Evolutionary conservation across 2,797 vertebrate species (phyloP).

Genomic region (Lagodon rhomboides): DNA sequence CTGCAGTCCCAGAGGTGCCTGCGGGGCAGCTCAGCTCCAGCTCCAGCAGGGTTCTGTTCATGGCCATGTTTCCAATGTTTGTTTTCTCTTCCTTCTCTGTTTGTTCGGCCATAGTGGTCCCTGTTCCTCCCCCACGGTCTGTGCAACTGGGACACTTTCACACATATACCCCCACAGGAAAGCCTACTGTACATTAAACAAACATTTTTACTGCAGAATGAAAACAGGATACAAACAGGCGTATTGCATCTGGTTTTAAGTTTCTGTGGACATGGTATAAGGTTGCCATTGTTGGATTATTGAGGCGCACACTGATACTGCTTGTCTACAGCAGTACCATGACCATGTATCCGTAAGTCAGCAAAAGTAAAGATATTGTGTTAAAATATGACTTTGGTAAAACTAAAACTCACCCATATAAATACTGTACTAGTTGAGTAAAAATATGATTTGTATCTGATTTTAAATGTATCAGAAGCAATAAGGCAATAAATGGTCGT

Average conservation of each 20-base stretch:
- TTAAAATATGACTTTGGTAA: no score
- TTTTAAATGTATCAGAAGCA: no score
- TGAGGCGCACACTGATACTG: conserved; percentile 15
- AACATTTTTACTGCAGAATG: conserved; percentile 63
- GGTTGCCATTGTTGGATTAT: conserved; percentile 11
- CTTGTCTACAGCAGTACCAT: conserved; percentile 5
- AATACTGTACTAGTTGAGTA: no score
- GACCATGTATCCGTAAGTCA: no score
- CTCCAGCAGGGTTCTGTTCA: conserved; percentile 74
- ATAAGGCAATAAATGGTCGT: no score
- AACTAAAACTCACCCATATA: no score
- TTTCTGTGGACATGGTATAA: conserved; percentile 42
- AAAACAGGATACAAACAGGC: conserved; percentile 72
- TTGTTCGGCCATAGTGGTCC: conserved; percentile 71
- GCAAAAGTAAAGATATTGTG: no score
- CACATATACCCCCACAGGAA: conserved; percentile 83
- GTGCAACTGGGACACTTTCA: conserved; percentile 76
- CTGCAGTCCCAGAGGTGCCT: conserved; percentile 75
- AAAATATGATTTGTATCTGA: no score
- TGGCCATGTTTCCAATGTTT: conserved; percentile 79
- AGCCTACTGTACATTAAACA: conserved; percentile 74
- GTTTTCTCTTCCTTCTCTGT: conserved; percentile 78
- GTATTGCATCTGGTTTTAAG: conserved; percentile 52
- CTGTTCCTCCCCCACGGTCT: conserved; percentile 67
- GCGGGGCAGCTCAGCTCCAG: conserved; percentile 67